These are phyloP conservation scores for Anguilla marmorata DNA, from an alignment of 2,797 vertebrate genomes.

Conservation along the genomic window DNA sequence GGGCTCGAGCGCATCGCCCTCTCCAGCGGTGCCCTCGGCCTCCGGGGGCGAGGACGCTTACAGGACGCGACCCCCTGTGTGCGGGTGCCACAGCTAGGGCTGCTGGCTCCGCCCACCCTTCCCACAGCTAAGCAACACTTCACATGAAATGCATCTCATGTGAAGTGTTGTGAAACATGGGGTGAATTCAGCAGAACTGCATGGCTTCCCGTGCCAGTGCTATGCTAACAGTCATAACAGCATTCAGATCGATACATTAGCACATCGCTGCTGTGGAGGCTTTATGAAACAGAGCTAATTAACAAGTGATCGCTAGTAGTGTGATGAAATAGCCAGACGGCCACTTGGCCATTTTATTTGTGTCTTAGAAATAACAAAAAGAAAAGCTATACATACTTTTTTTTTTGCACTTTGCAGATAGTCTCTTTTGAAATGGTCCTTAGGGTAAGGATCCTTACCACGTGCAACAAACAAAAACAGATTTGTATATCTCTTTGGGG, in stretches of 20 bases:
- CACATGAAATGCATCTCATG: slow-evolving; percentile 42
- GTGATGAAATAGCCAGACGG: background rate
- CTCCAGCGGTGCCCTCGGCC: background rate
- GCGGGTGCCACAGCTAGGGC: background rate
- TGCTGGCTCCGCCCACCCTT: background rate
- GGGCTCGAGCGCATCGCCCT: background rate
- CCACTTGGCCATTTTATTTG: background rate
- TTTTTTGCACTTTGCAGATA: background rate
- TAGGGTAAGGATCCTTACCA: background rate
- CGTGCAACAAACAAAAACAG: background rate
- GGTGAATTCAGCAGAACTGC: slow-evolving; percentile 67
- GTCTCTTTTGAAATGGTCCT: background rate
- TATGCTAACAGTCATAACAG: slow-evolving; percentile 49
- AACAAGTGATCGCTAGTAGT: slow-evolving; percentile 36
- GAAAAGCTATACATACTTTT: background rate
- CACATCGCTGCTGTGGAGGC: slow-evolving; percentile 39
- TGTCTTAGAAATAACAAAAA: background rate
- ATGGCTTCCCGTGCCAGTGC: slow-evolving; percentile 49
- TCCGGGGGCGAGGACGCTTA: background rate
- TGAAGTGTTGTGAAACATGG: slow-evolving; percentile 54
- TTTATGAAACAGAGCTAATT: slow-evolving; percentile 55
- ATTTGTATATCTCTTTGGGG: background rate
- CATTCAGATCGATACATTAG: slow-evolving; percentile 65
- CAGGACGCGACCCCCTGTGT: background rate
- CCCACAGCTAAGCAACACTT: slow-evolving; percentile 36